Evolutionary conservation across 2,113 vertebrate genomes (phyloP), one percentile per base, ranked within the genome.

Genomic region (Regulus satrapa): DNA sequence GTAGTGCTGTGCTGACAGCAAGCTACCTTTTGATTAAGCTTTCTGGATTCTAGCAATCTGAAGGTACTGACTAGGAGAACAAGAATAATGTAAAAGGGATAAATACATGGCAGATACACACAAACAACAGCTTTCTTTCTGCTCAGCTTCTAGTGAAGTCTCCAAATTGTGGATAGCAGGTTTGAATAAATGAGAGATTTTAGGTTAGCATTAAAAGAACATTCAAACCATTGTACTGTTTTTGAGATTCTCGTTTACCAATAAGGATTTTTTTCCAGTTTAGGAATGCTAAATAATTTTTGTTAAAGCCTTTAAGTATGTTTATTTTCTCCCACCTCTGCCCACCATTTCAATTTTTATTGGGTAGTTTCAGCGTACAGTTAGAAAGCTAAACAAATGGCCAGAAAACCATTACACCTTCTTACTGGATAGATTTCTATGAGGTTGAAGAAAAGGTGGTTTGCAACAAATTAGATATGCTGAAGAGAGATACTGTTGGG

Each of bases 21-120:
- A 91, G 88, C 79, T 68, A 96, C 74, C 80, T 97, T 91, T 96
- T 97, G 92, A 96, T 95, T 97, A 97, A 94, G 81, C 25, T 36
- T 40, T 91, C 89, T 87, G 68, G 69, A 89, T 82, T 55, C 85
- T 71, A 95, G 88, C 38, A 83, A 81, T 93, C 80, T 92, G 86
- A 68, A 92, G 56, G 87, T 79, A 84, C 78, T 94, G 68, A 95
- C 77, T 81, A 62, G 48, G 31, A 90, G 41, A 15, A 41, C 63
- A 95, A 66, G 92, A 95, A 95, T 89, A 62, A 62, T 78, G 80
- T 46, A 82, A 38, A 94, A 55, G 68, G 9, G 15, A 19, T 92
- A 97, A 97, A 85, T 69, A 94, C 58, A 85, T 18, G 58, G 68
- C 58, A 97, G 59, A 85, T 88, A 97, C n/a, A 93, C 61, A 84